Percentiles rank a stretch among this genome's conserved stretches.
These are phyloP conservation scores for Dermochelys coriacea DNA, from an alignment of 2,797 vertebrate species.

Conservation along the genomic window DNA sequence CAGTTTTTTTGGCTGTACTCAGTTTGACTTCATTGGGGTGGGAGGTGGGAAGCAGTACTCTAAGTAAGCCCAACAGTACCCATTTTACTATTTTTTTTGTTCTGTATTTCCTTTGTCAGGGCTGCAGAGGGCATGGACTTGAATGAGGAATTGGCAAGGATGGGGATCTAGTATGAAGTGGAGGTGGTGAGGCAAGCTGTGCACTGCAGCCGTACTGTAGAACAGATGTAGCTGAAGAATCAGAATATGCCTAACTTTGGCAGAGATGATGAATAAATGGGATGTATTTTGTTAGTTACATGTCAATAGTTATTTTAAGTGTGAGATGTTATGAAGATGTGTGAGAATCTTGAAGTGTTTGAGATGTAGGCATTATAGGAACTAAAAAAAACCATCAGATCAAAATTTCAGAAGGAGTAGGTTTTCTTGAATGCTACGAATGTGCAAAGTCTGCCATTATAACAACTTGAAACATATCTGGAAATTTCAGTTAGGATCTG, in stretches of 20 bases:
- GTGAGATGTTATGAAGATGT: rapidly evolving
- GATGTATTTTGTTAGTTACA: not conserved
- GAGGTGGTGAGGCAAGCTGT: rapidly evolving
- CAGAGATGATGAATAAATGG: not conserved
- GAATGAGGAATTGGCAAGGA: not conserved
- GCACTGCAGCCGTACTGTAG: not conserved
- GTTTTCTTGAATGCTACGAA: not conserved
- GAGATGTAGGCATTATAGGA: rapidly evolving
- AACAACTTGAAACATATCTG: not conserved
- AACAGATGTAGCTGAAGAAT: rapidly evolving
- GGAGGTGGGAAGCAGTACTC: not conserved
- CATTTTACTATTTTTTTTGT: rapidly evolving
- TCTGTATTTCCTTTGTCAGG: not conserved
- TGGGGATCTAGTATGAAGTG: not conserved
- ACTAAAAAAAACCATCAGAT: not conserved
- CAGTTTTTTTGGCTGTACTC: not conserved
- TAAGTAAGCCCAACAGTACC: not conserved
- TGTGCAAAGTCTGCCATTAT: not conserved
- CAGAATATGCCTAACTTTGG: not conserved
- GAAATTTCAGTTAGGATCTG: not conserved
- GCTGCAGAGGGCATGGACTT: not conserved
- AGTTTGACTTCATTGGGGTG: not conserved
- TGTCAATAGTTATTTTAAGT: not conserved
- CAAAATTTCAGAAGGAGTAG: not conserved
- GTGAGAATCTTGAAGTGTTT: not conserved